Conservation (phyloP, 2,888 invertebrate genomes). For the Hyposoter didymator region DNA sequence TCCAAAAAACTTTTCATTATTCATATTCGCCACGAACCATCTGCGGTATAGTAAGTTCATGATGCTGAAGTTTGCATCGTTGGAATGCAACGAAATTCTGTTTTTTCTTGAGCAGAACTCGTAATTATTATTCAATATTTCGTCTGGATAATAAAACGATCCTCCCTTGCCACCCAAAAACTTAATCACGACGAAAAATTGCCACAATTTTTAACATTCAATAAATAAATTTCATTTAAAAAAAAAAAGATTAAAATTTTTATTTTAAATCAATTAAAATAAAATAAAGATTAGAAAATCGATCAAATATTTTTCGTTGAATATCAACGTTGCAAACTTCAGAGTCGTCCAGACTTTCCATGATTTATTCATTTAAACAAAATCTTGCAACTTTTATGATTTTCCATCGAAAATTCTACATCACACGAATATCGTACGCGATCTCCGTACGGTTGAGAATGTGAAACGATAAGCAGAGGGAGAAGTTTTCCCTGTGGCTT, state of each 20-base stretch:
- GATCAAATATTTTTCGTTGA: too few species aligned
- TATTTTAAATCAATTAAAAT: too few species aligned
- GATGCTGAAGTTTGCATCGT: not conserved
- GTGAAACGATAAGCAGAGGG: constrained; percentile 26
- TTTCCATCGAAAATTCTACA: not conserved
- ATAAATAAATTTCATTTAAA: not conserved
- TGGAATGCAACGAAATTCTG: too few species aligned
- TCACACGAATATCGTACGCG: constrained; percentile 9
- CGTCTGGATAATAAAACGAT: too few species aligned
- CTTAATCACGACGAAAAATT: too few species aligned
- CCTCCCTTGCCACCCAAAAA: too few species aligned
- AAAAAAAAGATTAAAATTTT: not conserved
- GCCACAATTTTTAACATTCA: too few species aligned
- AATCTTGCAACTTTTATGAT: not conserved
- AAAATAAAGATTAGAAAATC: too few species aligned
- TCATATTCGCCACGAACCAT: constrained; percentile 15
- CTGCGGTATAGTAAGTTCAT: not conserved
- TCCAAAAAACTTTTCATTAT: constrained; percentile 1
- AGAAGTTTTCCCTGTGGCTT: constrained; percentile 41
- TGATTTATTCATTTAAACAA: not conserved
- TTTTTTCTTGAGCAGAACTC: too few species aligned
- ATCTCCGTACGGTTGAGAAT: constrained; percentile 3
- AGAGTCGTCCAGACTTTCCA: not conserved
- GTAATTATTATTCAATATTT: too few species aligned
- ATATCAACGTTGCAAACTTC: too few species aligned